Evolutionary conservation across 2,888 invertebrate genomes (phyloP).

Genomic region (Agonopterix subpropinquella): DNA sequence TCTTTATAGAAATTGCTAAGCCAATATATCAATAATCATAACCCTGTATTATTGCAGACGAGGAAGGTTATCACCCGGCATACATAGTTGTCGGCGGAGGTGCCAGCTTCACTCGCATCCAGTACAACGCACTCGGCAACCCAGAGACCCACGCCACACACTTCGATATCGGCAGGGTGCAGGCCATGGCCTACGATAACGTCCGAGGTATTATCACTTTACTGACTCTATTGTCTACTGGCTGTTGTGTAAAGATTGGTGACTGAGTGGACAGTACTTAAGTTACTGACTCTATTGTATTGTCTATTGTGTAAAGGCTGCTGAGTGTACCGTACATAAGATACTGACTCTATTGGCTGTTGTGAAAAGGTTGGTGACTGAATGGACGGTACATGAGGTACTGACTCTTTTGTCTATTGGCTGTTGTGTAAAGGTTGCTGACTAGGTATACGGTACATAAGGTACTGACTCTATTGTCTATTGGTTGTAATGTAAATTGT

Average conservation of each 20-base stretch:
- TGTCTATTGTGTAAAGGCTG: too few relatives aligned
- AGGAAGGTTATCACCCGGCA: slow-evolving; percentile 38
- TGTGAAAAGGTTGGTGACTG: too few relatives aligned
- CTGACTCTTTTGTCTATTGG: not conserved
- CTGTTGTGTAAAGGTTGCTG: not conserved
- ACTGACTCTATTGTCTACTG: not conserved
- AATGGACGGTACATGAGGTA: not conserved
- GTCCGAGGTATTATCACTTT: slow-evolving; percentile 33
- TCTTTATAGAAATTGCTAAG: too few relatives aligned
- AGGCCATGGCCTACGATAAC: slow-evolving; percentile 80
- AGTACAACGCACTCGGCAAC: slow-evolving; percentile 80
- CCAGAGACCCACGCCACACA: slow-evolving; percentile 72
- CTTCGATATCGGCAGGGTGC: slow-evolving; percentile 69
- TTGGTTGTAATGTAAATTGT: too few relatives aligned
- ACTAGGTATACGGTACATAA: too few relatives aligned
- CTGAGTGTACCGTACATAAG: too few relatives aligned
- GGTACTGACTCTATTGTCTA: too few relatives aligned
- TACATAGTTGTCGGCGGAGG: slow-evolving; percentile 76
- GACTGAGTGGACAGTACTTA: too few relatives aligned
- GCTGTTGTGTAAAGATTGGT: not conserved
- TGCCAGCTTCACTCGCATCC: slow-evolving; percentile 74
- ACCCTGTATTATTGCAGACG: not conserved
- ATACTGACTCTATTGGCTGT: too few relatives aligned
- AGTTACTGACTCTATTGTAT: too few relatives aligned
- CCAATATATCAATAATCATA: too few relatives aligned